These are phyloP conservation scores for Tachypleus tridentatus DNA, from an alignment of 1,140 invertebrate genomes.

Conservation along the genomic window DNA sequence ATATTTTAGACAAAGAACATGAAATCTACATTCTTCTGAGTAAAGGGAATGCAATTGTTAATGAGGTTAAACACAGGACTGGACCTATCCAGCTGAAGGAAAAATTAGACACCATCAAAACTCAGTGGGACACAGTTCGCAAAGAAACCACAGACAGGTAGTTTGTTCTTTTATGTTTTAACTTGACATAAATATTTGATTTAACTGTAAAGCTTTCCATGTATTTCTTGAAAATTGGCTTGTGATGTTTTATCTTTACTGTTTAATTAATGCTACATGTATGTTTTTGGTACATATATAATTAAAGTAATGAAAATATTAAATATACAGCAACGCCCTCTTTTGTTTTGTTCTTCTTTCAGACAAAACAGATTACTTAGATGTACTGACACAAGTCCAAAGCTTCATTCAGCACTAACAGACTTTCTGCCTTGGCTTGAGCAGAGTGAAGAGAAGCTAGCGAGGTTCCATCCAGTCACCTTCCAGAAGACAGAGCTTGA, in stretches of 20 bases:
- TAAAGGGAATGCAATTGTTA: slow-evolving; percentile 65
- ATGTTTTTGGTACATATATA: too few relatives aligned
- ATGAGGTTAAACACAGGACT: slow-evolving; percentile 40
- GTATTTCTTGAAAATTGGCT: too few relatives aligned
- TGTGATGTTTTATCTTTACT: too few relatives aligned
- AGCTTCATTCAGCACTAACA: slow-evolving; percentile 72
- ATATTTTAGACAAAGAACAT: slow-evolving; percentile 78
- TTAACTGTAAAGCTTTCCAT: too few relatives aligned
- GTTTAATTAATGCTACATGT: too few relatives aligned
- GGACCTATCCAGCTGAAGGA: slow-evolving; percentile 41
- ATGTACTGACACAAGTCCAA: slow-evolving; percentile 80
- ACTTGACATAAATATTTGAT: too few relatives aligned
- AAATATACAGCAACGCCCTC: too few relatives aligned
- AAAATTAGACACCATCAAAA: slow-evolving; percentile 73
- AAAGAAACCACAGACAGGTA: slow-evolving; percentile 59
- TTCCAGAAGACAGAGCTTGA: slow-evolving; percentile 77
- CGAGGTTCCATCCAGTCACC: slow-evolving; percentile 58
- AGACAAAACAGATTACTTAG: slow-evolving; percentile 72
- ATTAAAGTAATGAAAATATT: too few relatives aligned
- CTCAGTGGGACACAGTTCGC: slow-evolving; percentile 77
- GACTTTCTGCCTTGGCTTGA: slow-evolving; percentile 76
- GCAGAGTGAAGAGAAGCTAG: slow-evolving; percentile 71
- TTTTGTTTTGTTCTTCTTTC: not conserved
- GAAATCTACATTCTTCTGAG: slow-evolving; percentile 88
- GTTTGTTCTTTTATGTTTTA: too few relatives aligned